Percentiles rank a stretch among this genome's conserved stretches.
Conservation (phyloP, 2,888 invertebrate genomes). For the Cartodere bifasciata region DNA sequence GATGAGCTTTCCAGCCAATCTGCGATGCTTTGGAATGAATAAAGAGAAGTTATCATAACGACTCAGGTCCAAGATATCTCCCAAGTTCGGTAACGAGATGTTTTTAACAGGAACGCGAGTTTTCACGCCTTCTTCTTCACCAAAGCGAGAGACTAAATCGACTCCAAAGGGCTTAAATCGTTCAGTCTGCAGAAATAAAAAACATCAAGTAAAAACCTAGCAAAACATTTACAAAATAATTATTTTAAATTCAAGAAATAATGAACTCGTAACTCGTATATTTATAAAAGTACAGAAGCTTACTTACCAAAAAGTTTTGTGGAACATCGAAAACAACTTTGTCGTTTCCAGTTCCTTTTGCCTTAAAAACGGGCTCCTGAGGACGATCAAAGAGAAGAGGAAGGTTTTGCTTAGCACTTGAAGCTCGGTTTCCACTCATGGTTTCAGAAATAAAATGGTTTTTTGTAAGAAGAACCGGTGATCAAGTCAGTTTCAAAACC, state of each 20-base stretch:
- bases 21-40: slow-evolving; percentile 58
- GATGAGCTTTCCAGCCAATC: slow-evolving; percentile 57
- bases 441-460: too few species aligned
- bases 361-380: slow-evolving; percentile 61
- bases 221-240: not conserved
- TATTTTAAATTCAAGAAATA: not conserved
- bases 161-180: slow-evolving; percentile 44
- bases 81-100: slow-evolving; percentile 43
- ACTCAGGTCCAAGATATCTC: slow-evolving; percentile 42
- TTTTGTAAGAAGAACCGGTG: too few species aligned
- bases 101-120: slow-evolving; percentile 43
- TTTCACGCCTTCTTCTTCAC: slow-evolving; percentile 37
- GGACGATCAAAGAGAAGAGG: slow-evolving; percentile 60
- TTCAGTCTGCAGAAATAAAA: slow-evolving; percentile 37
- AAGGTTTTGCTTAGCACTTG: slow-evolving; percentile 36
- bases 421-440: too few species aligned
- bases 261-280: too few species aligned
- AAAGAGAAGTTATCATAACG: slow-evolving; percentile 57
- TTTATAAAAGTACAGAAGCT: too few species aligned
- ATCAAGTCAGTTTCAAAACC: too few species aligned
- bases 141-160: slow-evolving; percentile 48
- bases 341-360: slow-evolving; percentile 57
- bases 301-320: slow-evolving; percentile 47
- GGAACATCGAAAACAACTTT: slow-evolving; percentile 49
- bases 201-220: too few species aligned